Percentiles rank a stretch among this genome's conserved stretches.
Conservation (phyloP, 2,113 vertebrate species). For the Cyanoderma ruficeps region DNA sequence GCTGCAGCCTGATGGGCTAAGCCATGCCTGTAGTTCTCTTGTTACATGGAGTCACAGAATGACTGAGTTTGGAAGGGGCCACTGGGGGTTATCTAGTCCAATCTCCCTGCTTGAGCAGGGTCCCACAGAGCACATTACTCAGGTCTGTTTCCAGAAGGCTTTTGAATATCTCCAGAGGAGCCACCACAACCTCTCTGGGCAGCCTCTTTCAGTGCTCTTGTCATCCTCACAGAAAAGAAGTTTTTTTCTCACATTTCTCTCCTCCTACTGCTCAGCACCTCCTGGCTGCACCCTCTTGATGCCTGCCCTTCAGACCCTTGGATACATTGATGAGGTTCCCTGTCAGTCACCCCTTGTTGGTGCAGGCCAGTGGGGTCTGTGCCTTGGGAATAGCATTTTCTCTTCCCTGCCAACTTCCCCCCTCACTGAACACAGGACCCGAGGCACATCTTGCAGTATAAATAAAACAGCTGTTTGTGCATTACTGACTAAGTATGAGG, state of each 20-base stretch:
- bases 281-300: background rate
- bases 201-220: background rate
- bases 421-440: background rate
- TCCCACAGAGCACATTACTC: background rate
- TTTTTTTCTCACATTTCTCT: background rate
- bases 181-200: background rate
- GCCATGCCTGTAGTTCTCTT: background rate
- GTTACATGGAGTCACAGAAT: background rate
- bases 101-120: background rate
- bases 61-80: background rate
- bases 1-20: background rate
- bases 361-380: background rate
- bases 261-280: background rate
- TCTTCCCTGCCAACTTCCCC: background rate
- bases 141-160: background rate
- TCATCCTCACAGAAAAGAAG: background rate
- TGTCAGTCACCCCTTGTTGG: background rate
- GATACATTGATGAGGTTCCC: background rate
- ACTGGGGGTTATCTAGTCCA: background rate
- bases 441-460: background rate
- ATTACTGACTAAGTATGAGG: background rate
- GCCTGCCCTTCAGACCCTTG: background rate
- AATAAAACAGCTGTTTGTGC: background rate
- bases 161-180: background rate
- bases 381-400: background rate